Conservation (phyloP, 2,888 invertebrate species). For the Tryphoninae sp. region DNA sequence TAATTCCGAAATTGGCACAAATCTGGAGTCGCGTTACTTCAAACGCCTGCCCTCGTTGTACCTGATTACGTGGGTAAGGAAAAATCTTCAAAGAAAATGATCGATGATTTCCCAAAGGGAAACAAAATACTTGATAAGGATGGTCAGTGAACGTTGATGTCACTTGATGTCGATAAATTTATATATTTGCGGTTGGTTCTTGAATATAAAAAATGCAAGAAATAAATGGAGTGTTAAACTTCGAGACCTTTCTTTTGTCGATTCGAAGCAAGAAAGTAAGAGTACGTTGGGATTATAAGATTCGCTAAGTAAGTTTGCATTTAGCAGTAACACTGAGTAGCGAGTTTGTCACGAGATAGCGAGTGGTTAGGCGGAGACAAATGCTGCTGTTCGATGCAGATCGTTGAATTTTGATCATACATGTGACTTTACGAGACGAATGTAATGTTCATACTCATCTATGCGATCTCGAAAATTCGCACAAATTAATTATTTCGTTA, state of each 20-base stretch:
- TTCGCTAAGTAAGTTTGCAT: constrained; percentile 9
- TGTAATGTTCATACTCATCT: constrained; percentile 5
- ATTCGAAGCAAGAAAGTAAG: not conserved
- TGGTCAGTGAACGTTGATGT: too few species aligned
- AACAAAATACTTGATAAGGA: too few species aligned
- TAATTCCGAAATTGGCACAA: not conserved
- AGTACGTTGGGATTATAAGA: not conserved
- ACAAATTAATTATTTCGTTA: constrained; percentile 67
- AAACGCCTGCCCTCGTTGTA: not conserved
- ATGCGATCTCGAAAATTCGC: constrained; percentile 49
- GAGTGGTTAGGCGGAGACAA: not conserved
- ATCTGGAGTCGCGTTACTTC: not conserved
- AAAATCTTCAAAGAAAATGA: too few species aligned
- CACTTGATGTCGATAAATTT: too few species aligned
- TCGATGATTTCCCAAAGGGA: too few species aligned
- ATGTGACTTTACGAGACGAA: constrained; percentile 12
- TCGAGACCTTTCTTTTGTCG: constrained; percentile 1
- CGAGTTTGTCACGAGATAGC: not conserved
- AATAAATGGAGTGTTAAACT: not conserved
- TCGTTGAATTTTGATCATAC: not conserved
- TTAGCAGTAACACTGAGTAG: not conserved
- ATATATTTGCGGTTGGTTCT: too few species aligned
- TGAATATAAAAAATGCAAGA: too few species aligned
- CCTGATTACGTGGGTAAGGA: not conserved
- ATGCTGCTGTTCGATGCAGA: not conserved